These are phyloP conservation scores for Catagonus wagneri DNA, from an alignment of 2,113 vertebrate species.

Conservation along the genomic window DNA sequence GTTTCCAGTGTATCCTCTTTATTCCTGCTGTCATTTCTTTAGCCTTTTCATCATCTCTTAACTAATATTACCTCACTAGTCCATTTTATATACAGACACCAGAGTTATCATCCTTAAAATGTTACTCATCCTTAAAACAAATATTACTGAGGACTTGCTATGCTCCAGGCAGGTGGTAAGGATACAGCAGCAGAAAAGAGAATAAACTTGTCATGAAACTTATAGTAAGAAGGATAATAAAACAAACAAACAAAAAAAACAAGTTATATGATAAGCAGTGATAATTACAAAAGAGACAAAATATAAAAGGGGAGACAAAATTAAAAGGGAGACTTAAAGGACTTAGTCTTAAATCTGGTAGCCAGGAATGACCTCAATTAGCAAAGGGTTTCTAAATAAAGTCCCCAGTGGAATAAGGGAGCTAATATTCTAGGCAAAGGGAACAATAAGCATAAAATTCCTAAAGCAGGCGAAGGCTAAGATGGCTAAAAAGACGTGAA, in stretches of 20 bases:
- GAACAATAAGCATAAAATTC: not conserved
- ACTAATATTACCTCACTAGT: not conserved
- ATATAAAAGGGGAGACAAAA: not conserved
- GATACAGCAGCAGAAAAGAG: not conserved
- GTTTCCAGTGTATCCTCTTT: not conserved
- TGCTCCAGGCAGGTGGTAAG: not conserved
- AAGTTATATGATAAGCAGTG: slow-evolving; percentile 14
- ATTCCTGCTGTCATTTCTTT: not conserved
- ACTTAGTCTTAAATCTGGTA: not conserved
- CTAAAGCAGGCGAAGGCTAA: not conserved
- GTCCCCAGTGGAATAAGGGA: not conserved
- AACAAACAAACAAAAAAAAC: slow-evolving; percentile 50
- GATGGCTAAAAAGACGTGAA: not conserved
- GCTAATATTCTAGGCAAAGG: not conserved
- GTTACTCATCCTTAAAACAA: slow-evolving; percentile 27
- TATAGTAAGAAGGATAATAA: not conserved
- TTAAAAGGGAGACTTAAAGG: not conserved
- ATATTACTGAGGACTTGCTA: not conserved
- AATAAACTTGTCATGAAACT: not conserved
- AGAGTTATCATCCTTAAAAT: slow-evolving; percentile 29
- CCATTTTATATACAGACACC: slow-evolving; percentile 3
- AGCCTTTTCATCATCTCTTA: slow-evolving; percentile 6
- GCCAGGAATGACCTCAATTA: slow-evolving; percentile 10
- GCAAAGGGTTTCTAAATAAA: not conserved
- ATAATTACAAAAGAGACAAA: not conserved